A percentile compares a stretch with the other conserved stretches of the same genome.
These are phyloP conservation scores for Aphelocoma californica DNA, from an alignment of 2,797 vertebrate species.

Conservation along the genomic window DNA sequence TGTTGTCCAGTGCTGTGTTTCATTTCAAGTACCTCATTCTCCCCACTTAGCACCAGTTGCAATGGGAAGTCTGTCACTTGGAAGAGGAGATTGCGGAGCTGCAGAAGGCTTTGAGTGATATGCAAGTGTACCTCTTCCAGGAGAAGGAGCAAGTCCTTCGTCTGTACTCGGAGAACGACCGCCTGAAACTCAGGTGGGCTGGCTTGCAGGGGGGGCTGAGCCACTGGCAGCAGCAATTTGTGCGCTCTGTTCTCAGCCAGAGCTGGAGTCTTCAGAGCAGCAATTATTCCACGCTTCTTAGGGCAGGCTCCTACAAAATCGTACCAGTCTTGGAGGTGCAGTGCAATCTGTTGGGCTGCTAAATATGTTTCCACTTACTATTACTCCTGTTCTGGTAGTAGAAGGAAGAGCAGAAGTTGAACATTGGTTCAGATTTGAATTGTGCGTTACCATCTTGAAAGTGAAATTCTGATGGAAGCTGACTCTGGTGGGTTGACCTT, in stretches of 20 bases:
- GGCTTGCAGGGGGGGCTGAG: not conserved
- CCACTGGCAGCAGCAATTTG: not conserved
- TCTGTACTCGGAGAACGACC: constrained; percentile 92
- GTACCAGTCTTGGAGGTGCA: accelerated
- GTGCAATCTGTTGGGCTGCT: not conserved
- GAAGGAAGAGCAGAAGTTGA: not conserved
- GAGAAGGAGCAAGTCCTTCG: constrained; percentile 91
- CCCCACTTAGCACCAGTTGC: constrained; percentile 85
- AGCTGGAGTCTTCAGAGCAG: not conserved
- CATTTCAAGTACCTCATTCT: not conserved
- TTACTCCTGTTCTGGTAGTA: not conserved
- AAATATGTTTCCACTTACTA: not conserved
- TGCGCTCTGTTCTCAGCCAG: accelerated
- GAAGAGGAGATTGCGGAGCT: constrained; percentile 89
- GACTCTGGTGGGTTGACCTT: not conserved
- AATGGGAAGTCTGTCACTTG: constrained; percentile 86
- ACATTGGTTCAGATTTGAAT: not conserved
- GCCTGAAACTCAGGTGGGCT: constrained; percentile 91
- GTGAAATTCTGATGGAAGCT: not conserved
- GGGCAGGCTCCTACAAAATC: not conserved
- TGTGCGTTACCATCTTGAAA: not conserved
- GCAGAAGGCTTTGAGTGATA: constrained; percentile 92
- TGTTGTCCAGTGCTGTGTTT: not conserved
- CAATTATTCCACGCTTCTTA: not conserved
- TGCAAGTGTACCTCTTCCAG: constrained; percentile 95